A percentile compares a stretch with the other conserved stretches of the same genome.
phyloP scores from a whole-genome alignment of 1,140 invertebrate species.

The Macrosteles quadrilineatus region DNA sequence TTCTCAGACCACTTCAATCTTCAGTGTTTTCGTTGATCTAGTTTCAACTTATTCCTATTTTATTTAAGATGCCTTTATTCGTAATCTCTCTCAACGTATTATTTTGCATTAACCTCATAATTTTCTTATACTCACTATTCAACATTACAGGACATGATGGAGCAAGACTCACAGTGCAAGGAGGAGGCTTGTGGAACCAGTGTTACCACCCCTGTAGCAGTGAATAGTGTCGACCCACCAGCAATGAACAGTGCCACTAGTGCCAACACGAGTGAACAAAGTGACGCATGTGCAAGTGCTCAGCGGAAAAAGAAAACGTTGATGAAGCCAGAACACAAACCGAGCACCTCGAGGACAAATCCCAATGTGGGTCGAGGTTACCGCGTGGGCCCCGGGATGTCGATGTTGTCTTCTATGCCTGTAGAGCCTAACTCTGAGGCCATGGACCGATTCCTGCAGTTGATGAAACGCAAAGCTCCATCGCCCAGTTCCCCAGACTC shows the following conservation, averaged over 20 bases:
- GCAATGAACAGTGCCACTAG: neutral
- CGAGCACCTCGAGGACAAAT: neutral
- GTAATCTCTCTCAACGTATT: too few relatives aligned
- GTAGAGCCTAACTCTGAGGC: conserved; percentile 21
- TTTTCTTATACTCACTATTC: too few relatives aligned
- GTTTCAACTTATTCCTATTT: too few relatives aligned
- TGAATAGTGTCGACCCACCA: neutral
- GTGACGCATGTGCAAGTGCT: neutral
- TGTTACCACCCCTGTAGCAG: too few relatives aligned
- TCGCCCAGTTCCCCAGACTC: neutral
- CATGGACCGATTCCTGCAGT: conserved; percentile 26
- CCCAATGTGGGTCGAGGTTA: neutral
- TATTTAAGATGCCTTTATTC: too few relatives aligned
- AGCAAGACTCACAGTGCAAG: neutral
- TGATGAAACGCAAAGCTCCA: conserved; percentile 8
- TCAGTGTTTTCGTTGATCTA: too few relatives aligned
- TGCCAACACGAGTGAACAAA: neutral
- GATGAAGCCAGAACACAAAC: too few relatives aligned
- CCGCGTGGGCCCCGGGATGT: conserved; percentile 17
- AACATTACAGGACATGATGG: neutral
- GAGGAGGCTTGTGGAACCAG: conserved; percentile 22
- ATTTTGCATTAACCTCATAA: too few relatives aligned
- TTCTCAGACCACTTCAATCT: too few relatives aligned
- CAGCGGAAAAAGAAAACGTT: neutral
- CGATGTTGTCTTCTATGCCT: conserved; percentile 19